phyloP scores from a whole-genome alignment of 2,797 vertebrate genomes.

The Petrocephalus sullivani region DNA sequence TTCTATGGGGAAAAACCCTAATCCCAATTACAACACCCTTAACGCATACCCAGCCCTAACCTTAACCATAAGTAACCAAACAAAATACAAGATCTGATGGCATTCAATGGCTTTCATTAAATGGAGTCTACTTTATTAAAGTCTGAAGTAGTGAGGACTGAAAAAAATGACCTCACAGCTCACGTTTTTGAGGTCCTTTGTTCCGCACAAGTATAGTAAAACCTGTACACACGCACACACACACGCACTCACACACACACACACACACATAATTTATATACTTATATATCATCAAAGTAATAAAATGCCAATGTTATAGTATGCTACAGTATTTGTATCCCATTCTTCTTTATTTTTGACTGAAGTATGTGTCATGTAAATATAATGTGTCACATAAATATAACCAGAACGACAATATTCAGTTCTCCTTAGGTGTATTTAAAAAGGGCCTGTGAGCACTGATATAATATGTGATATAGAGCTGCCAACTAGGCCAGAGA shows the following conservation, averaged over 20 bases:
- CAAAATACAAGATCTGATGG: background rate
- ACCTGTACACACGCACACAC: too few species aligned
- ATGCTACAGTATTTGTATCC: background rate
- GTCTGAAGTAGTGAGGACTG: too few species aligned
- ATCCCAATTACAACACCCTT: too few species aligned
- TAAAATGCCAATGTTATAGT: background rate
- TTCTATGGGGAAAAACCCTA: too few species aligned
- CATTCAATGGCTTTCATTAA: too few species aligned
- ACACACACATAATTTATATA: background rate
- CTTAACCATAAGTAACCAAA: too few species aligned
- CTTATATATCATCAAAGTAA: background rate
- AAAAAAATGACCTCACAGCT: too few species aligned
- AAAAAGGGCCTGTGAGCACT: background rate
- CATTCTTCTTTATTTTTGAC: background rate
- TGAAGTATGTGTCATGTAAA: background rate
- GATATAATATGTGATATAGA: background rate
- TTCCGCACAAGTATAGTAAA: too few species aligned
- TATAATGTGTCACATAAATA: background rate
- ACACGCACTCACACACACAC: background rate
- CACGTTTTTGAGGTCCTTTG: too few species aligned
- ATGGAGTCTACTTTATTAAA: too few species aligned
- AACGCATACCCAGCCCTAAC: too few species aligned
- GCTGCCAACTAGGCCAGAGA: background rate
- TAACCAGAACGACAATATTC: background rate
- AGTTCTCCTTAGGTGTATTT: background rate